Conservation (phyloP, 1,140 invertebrate genomes). For the Drosophila arawakana region DNA sequence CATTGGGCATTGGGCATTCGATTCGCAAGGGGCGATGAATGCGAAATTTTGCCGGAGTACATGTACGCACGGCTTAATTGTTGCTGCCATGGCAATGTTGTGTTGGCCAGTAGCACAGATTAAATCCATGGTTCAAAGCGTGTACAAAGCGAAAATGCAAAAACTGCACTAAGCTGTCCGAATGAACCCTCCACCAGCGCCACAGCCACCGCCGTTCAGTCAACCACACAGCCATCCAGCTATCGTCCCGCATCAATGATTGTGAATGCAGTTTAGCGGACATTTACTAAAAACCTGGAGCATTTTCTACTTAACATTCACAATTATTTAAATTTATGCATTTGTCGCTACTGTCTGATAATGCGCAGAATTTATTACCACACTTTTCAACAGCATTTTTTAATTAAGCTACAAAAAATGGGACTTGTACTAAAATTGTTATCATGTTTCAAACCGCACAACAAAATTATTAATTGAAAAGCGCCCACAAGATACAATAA, state of each 20-base stretch:
- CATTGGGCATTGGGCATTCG: slow-evolving; percentile 11
- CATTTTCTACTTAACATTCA: slow-evolving; percentile 24
- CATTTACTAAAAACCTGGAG: slow-evolving; percentile 48
- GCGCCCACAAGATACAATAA: no score
- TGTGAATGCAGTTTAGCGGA: slow-evolving; percentile 61
- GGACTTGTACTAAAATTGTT: background rate
- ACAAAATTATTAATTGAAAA: no score
- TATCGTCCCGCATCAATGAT: slow-evolving; percentile 34
- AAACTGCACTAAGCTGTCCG: slow-evolving; percentile 46
- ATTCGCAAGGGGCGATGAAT: slow-evolving; percentile 53
- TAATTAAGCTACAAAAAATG: no score
- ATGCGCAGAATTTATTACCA: slow-evolving; percentile 58
- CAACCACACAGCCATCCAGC: background rate
- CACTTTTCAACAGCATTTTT: slow-evolving; percentile 8
- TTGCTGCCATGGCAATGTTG: slow-evolving; percentile 54
- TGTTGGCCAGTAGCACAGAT: slow-evolving; percentile 39
- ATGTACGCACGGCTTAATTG: slow-evolving; percentile 75
- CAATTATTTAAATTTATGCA: slow-evolving; percentile 46
- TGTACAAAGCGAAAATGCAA: slow-evolving; percentile 34
- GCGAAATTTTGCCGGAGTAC: slow-evolving; percentile 66
- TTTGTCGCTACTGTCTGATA: slow-evolving; percentile 31
- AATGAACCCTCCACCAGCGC: slow-evolving; percentile 50
- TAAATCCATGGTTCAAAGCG: slow-evolving; percentile 42
- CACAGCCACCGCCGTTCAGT: background rate
- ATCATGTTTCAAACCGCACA: slow-evolving; percentile 4